Evolutionary conservation across 2,797 vertebrate species (phyloP).

Genomic region (Rhinophrynus dorsalis): DNA sequence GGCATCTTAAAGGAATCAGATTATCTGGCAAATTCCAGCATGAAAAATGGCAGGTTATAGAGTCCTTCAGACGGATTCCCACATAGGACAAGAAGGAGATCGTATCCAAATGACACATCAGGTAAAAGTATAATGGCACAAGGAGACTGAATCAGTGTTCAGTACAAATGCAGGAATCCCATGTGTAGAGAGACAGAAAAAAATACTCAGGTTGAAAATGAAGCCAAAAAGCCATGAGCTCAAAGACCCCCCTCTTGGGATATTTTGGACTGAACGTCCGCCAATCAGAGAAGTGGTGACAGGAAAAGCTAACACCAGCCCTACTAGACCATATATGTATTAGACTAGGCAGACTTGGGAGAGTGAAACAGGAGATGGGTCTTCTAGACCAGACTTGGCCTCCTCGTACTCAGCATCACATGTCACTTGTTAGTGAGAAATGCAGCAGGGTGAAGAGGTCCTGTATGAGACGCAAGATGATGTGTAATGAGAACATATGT

Average conservation of each 20-base stretch:
- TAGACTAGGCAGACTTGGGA: constrained; percentile 35
- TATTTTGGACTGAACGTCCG: constrained; percentile 43
- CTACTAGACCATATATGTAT: constrained; percentile 33
- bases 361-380: constrained; percentile 44
- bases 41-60: background rate
- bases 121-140: constrained; percentile 11
- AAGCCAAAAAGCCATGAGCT: constrained; percentile 35
- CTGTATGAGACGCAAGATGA: background rate
- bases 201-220: constrained; percentile 25
- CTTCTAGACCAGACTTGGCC: constrained; percentile 3
- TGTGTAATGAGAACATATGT: background rate
- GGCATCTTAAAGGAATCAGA: constrained; percentile 25
- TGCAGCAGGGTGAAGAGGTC: constrained; percentile 15
- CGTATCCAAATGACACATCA: constrained; percentile 24
- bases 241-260: constrained; percentile 39
- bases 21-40: constrained; percentile 22
- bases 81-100: constrained; percentile 9
- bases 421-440: constrained; percentile 45
- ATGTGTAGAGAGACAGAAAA: background rate
- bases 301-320: constrained; percentile 31
- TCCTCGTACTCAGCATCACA: constrained; percentile 24
- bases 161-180: constrained; percentile 11
- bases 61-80: constrained; percentile 16
- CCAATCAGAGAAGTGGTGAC: constrained; percentile 40
- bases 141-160: constrained; percentile 10